These are phyloP conservation scores for zebrafish (Danio rerio) DNA, from an alignment of 2,113 vertebrate genomes.

Conservation along the genomic window GRCz12tu NC_133193.1:22275501-22276000, in stretches of 20 bases:
- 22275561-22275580: conserved; percentile 61
- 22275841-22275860: too few species aligned
- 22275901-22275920: too few species aligned
- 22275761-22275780: conserved; percentile 47
- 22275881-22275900: too few species aligned
- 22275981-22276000: not conserved
- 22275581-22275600: conserved; percentile 53
- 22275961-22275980: conserved; percentile 6
- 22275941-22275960: not conserved
- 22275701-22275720: conserved; percentile 26
- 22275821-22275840: conserved; percentile 1
- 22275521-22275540: conserved; percentile 56
- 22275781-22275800: conserved; percentile 55
- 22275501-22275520: conserved; percentile 57
- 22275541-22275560: conserved; percentile 58
- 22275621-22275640: conserved; percentile 51
- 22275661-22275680: conserved; percentile 50
- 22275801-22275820: conserved; percentile 41
- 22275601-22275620: conserved; percentile 60
- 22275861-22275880: too few species aligned
- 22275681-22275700: conserved; percentile 57
- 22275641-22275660: conserved; percentile 55
- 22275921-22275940: not conserved
- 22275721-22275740: conserved; percentile 10
- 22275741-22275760: conserved; percentile 60